Evolutionary conservation across 2,113 vertebrate species (phyloP), one percentile per base, ranked within the genome.

Genomic region (Trogon surrucura): DNA sequence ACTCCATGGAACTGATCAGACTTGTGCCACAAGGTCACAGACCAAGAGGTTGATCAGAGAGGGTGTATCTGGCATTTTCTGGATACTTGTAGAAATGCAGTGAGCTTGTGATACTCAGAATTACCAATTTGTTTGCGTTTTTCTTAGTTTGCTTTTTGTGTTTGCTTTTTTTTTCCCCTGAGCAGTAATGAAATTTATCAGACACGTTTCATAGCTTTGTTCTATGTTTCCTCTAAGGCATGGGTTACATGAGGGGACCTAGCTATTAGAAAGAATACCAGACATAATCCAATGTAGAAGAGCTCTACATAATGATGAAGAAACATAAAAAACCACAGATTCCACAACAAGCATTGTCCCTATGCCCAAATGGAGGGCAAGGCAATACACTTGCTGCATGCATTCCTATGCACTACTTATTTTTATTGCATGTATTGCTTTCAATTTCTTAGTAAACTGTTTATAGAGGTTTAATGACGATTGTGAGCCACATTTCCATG

Each of bases 11-110:
- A 32, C 77, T 47, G 65, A 87, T 81, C 87, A 79, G 89, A 87
- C 65, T 89, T 71, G 80, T 34, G 77, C 34, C 91, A 69, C 66
- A 18, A 60, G 79, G 88, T 89, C 66, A 51, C 11, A 67, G 66
- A 79, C 44, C 65, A 51, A 84, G 78, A 71, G 44, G 16, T 14
- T 82, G 70, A 85, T 93, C 69, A 72, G 70, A 57, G 47, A 85
- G 66, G 61, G 22, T 61, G 58, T 62, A 81, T 62, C 84, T 89
- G 84, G 80, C 56, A 79, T 89, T 93, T 94, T 92, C 77, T 80
- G 72, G 72, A 54, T 69, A 65, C 80, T 86, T 89, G n/a, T 38
- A 87, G 78, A 87, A 89, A 71, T 18, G 29, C 27, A 66, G 38
- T n/a, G 29, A 90, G 34, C 32, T 80, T 44, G 20, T 32, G 32